phyloP scores from a whole-genome alignment of 1,140 invertebrate genomes.

The Drosophila pectinifera region DNA sequence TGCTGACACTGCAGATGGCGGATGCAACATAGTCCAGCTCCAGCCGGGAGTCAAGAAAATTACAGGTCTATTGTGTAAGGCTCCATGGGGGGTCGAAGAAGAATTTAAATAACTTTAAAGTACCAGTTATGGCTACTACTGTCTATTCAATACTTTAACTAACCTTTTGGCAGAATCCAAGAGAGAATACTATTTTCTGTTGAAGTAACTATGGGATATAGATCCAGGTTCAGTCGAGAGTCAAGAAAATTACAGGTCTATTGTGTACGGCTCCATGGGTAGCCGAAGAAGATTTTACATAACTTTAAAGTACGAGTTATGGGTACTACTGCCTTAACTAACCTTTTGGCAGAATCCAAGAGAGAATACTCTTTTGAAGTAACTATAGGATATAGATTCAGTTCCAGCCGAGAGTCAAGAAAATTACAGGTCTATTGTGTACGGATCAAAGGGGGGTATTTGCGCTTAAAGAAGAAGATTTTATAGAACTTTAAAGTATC shows the following conservation, averaged over 20 bases:
- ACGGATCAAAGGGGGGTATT: neutral
- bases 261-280: neutral
- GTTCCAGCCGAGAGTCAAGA: slow-evolving; percentile 8
- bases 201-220: no score
- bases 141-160: no score
- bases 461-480: no score
- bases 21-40: slow-evolving; percentile 28
- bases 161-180: no score
- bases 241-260: neutral
- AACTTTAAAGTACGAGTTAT: neutral
- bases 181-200: no score
- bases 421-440: neutral
- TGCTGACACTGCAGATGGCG: slow-evolving; percentile 18
- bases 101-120: neutral
- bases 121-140: neutral
- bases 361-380: no score
- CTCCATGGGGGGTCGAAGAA: neutral
- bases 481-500: neutral
- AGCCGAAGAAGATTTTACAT: no score
- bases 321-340: neutral
- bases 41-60: slow-evolving; percentile 7
- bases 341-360: no score
- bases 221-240: slow-evolving; percentile 22
- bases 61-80: neutral
- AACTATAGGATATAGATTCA: slow-evolving; percentile 2